Evolutionary conservation across 2,797 vertebrate species (phyloP), one percentile per base, ranked within the genome.

Genomic region (Acrossocheilus fasciatus): DNA sequence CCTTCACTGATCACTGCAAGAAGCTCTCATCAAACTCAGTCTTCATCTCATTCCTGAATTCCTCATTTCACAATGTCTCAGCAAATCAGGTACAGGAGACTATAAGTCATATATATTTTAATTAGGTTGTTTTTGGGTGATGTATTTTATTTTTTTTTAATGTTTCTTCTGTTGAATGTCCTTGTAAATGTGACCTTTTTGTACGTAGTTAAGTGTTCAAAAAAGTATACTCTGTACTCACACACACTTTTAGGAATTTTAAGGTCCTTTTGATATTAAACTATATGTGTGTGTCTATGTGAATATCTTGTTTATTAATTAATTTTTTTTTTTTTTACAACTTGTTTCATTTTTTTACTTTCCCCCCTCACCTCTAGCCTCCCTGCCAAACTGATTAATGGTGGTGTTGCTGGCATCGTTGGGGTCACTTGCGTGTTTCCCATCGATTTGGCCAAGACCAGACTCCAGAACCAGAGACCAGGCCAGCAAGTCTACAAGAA

Each of bases 401-500:
- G 97, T 6, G 97, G 96, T n/a, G 93, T 96, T 87, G 97, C 96
- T 36, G 97, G 97, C 73, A 94, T 97, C 41, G 96, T 96, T 87
- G 97, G 97, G 15, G 96, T 97, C 23, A 96, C 96, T 15, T 97
- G 97, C 57, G 96, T 97, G 52, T 97, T 97, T 87, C 97, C 96
- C 86, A 95, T 97, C 86, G 97, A 97, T 90, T 92, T 97, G 91
- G 95, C 93, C 83, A 97, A 97, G 90, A 97, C 97, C 82, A 94
- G 97, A 89, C 91, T 97, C 18, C 97, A 97, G 91, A 97, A 97
- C 91, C 97, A 97, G 89, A 95, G 97, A 91, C 92, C 6, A 26
- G 96, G 97, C 14, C 96, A 97, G 52, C 96, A 96, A 88, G 92
- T 95, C 90, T 97, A 97, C 94, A 97, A 93, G 91, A 97, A 87